Conservation (phyloP, 2,888 invertebrate genomes). For the Platycheirus rosarum region DNA sequence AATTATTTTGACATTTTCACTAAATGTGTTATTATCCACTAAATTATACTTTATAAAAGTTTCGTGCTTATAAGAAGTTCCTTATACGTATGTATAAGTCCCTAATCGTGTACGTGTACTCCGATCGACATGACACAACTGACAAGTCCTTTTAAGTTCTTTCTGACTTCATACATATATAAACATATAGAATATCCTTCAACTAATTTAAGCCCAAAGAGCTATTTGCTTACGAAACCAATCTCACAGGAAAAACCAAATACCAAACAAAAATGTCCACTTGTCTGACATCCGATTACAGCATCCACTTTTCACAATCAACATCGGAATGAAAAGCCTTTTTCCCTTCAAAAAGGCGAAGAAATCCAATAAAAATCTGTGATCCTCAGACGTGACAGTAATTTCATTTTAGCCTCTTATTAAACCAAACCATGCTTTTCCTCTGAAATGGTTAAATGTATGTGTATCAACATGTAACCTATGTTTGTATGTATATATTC, state of each 20-base stretch:
- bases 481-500: no score
- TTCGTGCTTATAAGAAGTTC: background rate
- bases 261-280: conserved; percentile 49
- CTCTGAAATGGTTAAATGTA: conserved; percentile 9
- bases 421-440: conserved; percentile 27
- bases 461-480: no score
- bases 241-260: conserved; percentile 40
- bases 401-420: conserved; percentile 65
- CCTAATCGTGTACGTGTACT: conserved; percentile 6
- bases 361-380: conserved; percentile 66
- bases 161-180: no score
- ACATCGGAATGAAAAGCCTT: background rate
- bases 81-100: background rate
- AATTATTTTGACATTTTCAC: conserved; percentile 7
- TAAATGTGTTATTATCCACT: conserved; percentile 10
- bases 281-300: conserved; percentile 71
- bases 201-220: conserved; percentile 51
- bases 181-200: background rate
- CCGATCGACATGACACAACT: background rate
- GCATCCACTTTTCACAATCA: conserved; percentile 53
- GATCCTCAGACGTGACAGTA: conserved; percentile 65
- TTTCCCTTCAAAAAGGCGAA: background rate
- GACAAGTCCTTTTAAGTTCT: background rate
- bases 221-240: conserved; percentile 58
- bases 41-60: conserved; percentile 16